Percentiles rank a stretch among this genome's conserved stretches.
phyloP scores from a whole-genome alignment of 2,888 invertebrate genomes.

The Phlogophora meticulosa region DNA sequence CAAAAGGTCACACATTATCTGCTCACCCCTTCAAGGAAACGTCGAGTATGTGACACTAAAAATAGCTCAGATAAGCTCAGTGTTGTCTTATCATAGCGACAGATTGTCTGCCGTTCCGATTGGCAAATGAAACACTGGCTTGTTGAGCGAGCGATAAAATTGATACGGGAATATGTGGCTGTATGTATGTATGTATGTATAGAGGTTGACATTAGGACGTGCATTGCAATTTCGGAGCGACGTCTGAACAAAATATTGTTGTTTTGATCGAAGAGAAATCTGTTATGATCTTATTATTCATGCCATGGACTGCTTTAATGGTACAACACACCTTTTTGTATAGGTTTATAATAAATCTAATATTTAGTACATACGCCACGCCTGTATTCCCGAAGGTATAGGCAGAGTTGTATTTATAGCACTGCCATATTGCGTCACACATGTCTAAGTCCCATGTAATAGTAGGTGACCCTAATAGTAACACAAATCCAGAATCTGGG shows the following conservation, averaged over 20 bases:
- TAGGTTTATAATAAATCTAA: too few relatives aligned
- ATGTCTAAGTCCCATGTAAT: too few relatives aligned
- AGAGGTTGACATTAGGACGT: not conserved
- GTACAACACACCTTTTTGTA: too few relatives aligned
- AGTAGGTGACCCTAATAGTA: too few relatives aligned
- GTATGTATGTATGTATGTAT: not conserved
- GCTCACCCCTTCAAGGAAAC: constrained; percentile 55
- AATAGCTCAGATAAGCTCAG: constrained; percentile 66
- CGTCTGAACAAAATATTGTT: not conserved
- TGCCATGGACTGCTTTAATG: too few relatives aligned
- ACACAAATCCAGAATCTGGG: too few relatives aligned
- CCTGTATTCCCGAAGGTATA: too few relatives aligned
- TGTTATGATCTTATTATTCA: too few relatives aligned
- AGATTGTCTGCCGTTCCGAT: constrained; percentile 72
- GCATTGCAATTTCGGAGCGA: not conserved
- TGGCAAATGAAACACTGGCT: constrained; percentile 61
- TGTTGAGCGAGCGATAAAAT: constrained; percentile 58
- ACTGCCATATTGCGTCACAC: too few relatives aligned
- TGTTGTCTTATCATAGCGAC: constrained; percentile 71
- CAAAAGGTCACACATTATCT: constrained; percentile 51
- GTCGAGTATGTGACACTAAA: constrained; percentile 62
- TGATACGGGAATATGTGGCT: constrained; percentile 35
- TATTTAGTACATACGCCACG: too few relatives aligned
- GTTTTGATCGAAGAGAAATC: not conserved
- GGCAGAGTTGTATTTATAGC: too few relatives aligned